These are phyloP conservation scores for Enteromius fasciolatus DNA, from an alignment of 2,797 vertebrate genomes.

Conservation along the genomic window DNA sequence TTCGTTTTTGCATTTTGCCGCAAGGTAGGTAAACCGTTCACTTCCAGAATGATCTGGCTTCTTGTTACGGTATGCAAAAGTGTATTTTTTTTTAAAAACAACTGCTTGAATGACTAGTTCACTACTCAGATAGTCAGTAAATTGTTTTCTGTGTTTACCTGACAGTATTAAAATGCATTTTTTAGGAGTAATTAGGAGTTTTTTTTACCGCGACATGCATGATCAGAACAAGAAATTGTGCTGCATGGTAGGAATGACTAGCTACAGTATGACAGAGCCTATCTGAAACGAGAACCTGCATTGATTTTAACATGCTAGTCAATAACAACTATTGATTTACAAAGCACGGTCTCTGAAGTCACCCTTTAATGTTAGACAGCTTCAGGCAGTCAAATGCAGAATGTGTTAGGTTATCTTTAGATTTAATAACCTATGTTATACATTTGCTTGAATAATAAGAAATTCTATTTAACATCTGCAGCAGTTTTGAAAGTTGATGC, in stretches of 20 bases:
- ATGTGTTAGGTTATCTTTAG: conserved; percentile 16
- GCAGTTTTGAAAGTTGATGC: neutral
- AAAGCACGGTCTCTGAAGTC: neutral
- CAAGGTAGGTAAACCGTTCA: neutral
- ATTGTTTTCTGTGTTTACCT: neutral
- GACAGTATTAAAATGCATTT: neutral
- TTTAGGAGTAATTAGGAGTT: neutral
- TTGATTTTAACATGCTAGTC: conserved; percentile 4
- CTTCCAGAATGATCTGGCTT: neutral
- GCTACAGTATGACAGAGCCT: conserved; percentile 1
- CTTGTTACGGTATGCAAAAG: neutral
- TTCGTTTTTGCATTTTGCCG: conserved; percentile 7
- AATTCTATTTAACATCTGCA: neutral
- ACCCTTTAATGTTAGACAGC: neutral
- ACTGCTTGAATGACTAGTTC: neutral
- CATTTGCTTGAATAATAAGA: neutral
- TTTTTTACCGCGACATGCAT: neutral
- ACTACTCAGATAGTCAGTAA: neutral
- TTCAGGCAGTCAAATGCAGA: conserved; percentile 8
- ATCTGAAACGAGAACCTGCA: neutral
- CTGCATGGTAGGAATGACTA: neutral
- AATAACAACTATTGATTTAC: conserved; percentile 22
- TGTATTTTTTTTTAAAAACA: neutral
- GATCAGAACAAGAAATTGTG: neutral
- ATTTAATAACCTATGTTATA: neutral